Evolutionary conservation across 2,113 vertebrate species (phyloP), one percentile per base, ranked within the genome.

Genomic region (Miniopterus natalensis): DNA sequence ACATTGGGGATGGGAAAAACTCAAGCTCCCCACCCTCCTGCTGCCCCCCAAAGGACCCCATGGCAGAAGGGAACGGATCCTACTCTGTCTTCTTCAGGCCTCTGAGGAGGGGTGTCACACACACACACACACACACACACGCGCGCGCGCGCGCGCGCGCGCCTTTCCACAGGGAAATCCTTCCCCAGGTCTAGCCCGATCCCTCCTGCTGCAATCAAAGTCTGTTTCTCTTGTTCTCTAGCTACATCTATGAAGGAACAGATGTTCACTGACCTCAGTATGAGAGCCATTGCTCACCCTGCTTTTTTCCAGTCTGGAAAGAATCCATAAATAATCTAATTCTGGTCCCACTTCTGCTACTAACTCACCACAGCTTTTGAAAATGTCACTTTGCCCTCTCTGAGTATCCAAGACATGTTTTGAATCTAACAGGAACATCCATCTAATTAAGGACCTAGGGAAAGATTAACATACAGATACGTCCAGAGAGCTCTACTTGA

Each of bases 271-370:
- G 96, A 83, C 87, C 95, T 95, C 55, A 7, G 45, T 61, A 15
- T 79, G 83, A 88, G 51, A 94, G 90, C 75, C 81, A 36, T 20
- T 6, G 66, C 84, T 84, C 88, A 84, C 73, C 63, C 81, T 53
- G 73, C 84, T 88, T 79, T 90, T 84, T 84, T 79, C 88, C 88
- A 95, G 88, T 83, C 96, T 90, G 80, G 63, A 95, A 96, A 96
- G 96, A 97, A 97, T 95, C 96, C 97, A 96, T 97, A 96, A 92
- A 96, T 97, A 97, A 97, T 97, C 85, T 5, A 95, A 96, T 95
- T 95, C 96, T 92, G 85, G 77, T 95, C 85, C 93, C 96, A 95
- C 75, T 91, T 94, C 96, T 74, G 90, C 81, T 88, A 78, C 95
- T 96, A 85, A 94, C 95, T 93, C 83, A 63, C 79, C 90, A n/a